Percentiles rank a stretch among this genome's conserved stretches.
These are phyloP conservation scores for Platorchestia sp. DNA, from an alignment of 1,140 invertebrate genomes.

Conservation along the genomic window DNA sequence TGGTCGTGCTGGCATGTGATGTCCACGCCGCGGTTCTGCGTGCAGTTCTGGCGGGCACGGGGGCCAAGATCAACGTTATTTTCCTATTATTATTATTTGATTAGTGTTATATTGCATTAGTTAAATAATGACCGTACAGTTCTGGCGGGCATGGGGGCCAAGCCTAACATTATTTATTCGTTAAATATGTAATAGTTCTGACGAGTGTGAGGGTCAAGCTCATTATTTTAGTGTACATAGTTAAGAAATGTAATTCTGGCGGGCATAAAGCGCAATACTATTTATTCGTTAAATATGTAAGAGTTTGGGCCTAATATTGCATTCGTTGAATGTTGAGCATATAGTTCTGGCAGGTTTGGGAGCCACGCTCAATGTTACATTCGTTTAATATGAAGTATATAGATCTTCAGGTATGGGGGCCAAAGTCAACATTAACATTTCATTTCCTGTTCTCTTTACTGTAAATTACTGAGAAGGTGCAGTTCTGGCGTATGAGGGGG, in stretches of 20 bases:
- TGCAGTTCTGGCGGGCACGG: background rate
- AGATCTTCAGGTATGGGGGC: too few relatives aligned
- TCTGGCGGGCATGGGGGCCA: background rate
- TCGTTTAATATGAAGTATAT: too few relatives aligned
- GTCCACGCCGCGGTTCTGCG: conserved; percentile 43
- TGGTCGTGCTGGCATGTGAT: conserved; percentile 71
- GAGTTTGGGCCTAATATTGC: background rate
- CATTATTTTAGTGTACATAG: background rate
- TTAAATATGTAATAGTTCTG: background rate
- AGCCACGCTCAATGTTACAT: too few relatives aligned
- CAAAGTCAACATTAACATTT: too few relatives aligned
- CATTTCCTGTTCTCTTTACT: too few relatives aligned
- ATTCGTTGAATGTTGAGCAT: too few relatives aligned
- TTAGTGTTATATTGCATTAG: too few relatives aligned
- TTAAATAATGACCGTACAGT: background rate
- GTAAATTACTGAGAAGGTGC: too few relatives aligned
- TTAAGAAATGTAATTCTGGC: background rate
- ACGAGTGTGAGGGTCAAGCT: background rate
- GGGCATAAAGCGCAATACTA: background rate
- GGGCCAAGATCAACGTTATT: too few relatives aligned
- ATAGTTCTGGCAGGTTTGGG: background rate
- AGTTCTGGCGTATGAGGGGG: too few relatives aligned
- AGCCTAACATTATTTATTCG: background rate
- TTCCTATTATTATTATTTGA: too few relatives aligned
- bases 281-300: background rate